A percentile compares a stretch with the other conserved stretches of the same genome.
phyloP scores from a whole-genome alignment of 2,797 vertebrate genomes.

The Australoheros facetus region DNA sequence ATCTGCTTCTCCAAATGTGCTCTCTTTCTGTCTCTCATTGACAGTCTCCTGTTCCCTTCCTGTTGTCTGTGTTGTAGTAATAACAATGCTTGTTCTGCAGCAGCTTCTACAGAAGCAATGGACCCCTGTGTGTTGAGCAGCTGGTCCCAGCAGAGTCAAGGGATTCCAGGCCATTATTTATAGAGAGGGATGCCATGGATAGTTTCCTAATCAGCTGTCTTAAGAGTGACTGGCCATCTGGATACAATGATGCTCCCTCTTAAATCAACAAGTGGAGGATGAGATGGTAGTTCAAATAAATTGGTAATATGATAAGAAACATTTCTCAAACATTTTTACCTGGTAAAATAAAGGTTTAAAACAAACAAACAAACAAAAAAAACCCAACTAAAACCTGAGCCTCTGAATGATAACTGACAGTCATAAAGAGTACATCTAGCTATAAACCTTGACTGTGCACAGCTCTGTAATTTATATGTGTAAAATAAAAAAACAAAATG shows the following conservation, averaged over 20 bases:
- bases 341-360: too few relatives aligned
- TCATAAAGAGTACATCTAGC: not conserved
- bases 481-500: not conserved
- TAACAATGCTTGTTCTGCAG: conserved; percentile 45
- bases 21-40: conserved; percentile 7
- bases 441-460: not conserved
- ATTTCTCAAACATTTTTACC: too few relatives aligned
- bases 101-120: conserved; percentile 45
- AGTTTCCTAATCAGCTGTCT: conserved; percentile 78
- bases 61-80: conserved; percentile 40
- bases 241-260: conserved; percentile 49
- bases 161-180: conserved; percentile 76
- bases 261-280: conserved; percentile 47
- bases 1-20: not conserved
- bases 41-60: conserved; percentile 35
- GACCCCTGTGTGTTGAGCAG: conserved; percentile 57
- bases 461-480: not conserved
- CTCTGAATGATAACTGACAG: not conserved
- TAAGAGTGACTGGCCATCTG: conserved; percentile 57
- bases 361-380: too few relatives aligned
- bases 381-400: not conserved
- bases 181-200: conserved; percentile 78
- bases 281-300: conserved; percentile 22
- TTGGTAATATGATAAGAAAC: not conserved
- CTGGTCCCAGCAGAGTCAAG: conserved; percentile 47